Base-by-base conservation (phyloP, 2,113 vertebrate species). In the Scalopus aquaticus region DNA sequence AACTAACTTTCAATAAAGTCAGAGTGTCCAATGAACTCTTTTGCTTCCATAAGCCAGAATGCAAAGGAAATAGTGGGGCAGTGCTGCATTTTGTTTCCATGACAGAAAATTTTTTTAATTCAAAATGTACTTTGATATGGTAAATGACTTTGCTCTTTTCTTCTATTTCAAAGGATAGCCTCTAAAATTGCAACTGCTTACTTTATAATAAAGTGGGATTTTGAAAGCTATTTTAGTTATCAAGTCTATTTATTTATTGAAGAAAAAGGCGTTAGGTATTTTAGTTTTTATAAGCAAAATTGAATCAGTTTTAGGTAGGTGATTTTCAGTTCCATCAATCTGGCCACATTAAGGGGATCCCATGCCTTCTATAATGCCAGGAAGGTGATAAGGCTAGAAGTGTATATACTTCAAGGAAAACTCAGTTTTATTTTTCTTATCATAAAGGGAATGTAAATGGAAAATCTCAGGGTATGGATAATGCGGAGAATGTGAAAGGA, bases 41-140 rank as follows among this genome's bases (percentile, higher is more conserved):
- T 78, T 77, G 54, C 64, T 58, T 82, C 37, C 90, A 17, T 39
- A 95, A 89, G 28, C 24, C 5, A 37, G 32, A 93, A n/a, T 77
- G 72, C 4, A 91, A 35, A 95, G 73, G 92, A 95, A 96, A 88
- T 46, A 30, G 28, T 20, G 94, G 37, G 86, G 6, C 91, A 46
- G 32, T 92, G 0, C 8, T 88, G 19, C 81, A 95, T 96, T 97
- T 95, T 94, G 22, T 94, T 96, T 88, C 58, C 49, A 56, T 54
- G 81, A 65, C 15, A 90, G 42, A 94, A n/a, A 97, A n/a, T 95
- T 95, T 96, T 76, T 87, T 2, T 16, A 94, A 93, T 37, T 39
- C 72, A 11, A 46, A 16, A 93, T 42, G 28, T 15, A 13, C n/a
- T 94, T 88, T 54, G 58, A 81, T 84, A 39, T 15, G n/a, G 69